Conservation (phyloP, 1,140 invertebrate genomes). For the Mylabris phalerata region DNA sequence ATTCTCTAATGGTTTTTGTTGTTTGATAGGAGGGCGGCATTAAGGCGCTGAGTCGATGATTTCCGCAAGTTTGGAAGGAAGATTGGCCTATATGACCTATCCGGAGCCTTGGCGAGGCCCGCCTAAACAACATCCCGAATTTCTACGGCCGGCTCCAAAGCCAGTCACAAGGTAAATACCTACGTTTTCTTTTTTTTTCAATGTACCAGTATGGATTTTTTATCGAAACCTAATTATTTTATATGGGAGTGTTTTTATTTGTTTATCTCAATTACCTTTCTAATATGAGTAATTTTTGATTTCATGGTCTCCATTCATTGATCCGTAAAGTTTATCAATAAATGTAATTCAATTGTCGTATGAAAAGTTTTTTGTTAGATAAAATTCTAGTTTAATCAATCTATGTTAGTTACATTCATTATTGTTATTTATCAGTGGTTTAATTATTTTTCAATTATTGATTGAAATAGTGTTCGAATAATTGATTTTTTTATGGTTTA, state of each 20-base stretch:
- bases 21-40: constrained; percentile 28
- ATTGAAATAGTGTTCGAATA: too few species aligned
- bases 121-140: constrained; percentile 38
- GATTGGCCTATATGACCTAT: constrained; percentile 41
- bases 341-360: too few species aligned
- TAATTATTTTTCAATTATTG: too few species aligned
- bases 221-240: too few species aligned
- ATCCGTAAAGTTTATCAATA: too few species aligned
- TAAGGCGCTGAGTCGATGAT: constrained; percentile 38
- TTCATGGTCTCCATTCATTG: too few species aligned
- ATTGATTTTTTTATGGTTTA: background rate
- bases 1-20: background rate
- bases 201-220: too few species aligned
- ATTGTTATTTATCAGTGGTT: background rate
- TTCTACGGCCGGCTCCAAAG: constrained; percentile 39
- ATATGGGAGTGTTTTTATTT: too few species aligned
- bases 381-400: background rate
- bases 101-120: constrained; percentile 38
- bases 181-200: too few species aligned
- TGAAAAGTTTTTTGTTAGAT: too few species aligned
- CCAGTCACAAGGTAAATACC: constrained; percentile 30
- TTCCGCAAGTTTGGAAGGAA: constrained; percentile 41
- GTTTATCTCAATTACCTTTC: too few species aligned
- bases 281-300: too few species aligned
- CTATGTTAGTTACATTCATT: background rate